These are phyloP conservation scores for Eulemur rubriventer DNA, from an alignment of 2,797 vertebrate genomes.

Conservation along the genomic window DNA sequence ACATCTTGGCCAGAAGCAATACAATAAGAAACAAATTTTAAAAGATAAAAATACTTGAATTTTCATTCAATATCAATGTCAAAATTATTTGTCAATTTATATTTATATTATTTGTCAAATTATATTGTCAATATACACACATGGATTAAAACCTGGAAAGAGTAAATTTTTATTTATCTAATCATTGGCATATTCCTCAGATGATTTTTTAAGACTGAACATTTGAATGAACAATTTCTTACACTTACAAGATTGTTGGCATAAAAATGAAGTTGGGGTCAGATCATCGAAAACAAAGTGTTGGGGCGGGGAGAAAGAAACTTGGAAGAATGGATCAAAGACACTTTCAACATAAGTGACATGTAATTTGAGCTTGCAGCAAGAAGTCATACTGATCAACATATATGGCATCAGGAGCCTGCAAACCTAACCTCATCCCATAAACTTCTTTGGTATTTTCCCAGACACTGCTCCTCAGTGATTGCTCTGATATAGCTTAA, in stretches of 20 bases:
- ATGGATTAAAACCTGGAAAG: not conserved
- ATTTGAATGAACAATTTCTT: not conserved
- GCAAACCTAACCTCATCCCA: not conserved
- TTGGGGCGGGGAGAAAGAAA: not conserved
- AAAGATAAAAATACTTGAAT: not conserved
- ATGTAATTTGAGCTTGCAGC: not conserved
- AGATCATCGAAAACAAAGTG: not conserved
- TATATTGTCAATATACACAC: not conserved
- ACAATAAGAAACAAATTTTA: not conserved
- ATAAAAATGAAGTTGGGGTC: not conserved
- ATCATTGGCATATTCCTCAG: not conserved
- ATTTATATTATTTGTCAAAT: not conserved
- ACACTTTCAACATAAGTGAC: not conserved
- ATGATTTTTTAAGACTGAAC: not conserved
- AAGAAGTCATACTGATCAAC: not conserved
- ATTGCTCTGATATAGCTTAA: not conserved
- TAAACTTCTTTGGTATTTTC: not conserved
- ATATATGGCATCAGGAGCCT: not conserved
- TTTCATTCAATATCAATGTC: not conserved
- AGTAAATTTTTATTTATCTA: not conserved
- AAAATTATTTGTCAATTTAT: not conserved
- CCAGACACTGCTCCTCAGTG: not conserved
- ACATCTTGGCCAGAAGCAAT: not conserved
- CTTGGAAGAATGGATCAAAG: not conserved
- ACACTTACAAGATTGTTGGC: not conserved